Conservation (phyloP, 2,797 vertebrate genomes). For the Diceros bicornis region DNA sequence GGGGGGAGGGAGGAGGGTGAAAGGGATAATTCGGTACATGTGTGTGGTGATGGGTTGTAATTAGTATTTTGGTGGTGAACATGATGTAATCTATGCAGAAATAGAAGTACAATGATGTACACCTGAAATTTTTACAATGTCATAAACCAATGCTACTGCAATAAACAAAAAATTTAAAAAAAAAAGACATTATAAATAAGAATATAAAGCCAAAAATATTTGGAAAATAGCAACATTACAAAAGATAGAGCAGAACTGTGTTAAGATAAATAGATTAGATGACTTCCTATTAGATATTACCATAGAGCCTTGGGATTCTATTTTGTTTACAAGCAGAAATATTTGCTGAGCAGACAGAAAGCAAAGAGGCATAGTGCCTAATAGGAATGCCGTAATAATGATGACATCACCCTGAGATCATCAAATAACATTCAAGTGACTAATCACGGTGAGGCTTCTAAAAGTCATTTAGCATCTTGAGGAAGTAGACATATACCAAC, state of each 20-base stretch:
- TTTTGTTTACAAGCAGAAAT: neutral
- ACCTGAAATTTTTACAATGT: too few relatives aligned
- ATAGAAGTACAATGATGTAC: too few relatives aligned
- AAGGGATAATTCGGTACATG: too few relatives aligned
- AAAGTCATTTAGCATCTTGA: neutral
- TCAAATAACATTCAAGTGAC: neutral
- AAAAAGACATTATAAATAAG: conserved; percentile 13
- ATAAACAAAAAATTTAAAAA: too few relatives aligned
- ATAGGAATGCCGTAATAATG: neutral
- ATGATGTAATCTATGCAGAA: too few relatives aligned
- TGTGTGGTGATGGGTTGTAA: too few relatives aligned
- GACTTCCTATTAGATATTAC: neutral
- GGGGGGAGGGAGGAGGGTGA: too few relatives aligned
- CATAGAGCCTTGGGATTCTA: neutral
- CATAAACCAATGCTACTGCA: too few relatives aligned
- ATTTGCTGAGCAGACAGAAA: neutral
- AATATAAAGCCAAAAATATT: neutral
- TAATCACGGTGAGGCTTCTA: neutral
- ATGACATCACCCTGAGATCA: neutral
- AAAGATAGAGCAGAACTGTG: neutral
- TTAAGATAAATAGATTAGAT: neutral
- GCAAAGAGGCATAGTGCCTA: neutral
- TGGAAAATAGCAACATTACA: neutral
- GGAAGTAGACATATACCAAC: neutral
- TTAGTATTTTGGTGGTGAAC: too few relatives aligned